Base-by-base conservation (phyloP, 2,113 vertebrate species). In the Ictidomys tridecemlineatus region DNA sequence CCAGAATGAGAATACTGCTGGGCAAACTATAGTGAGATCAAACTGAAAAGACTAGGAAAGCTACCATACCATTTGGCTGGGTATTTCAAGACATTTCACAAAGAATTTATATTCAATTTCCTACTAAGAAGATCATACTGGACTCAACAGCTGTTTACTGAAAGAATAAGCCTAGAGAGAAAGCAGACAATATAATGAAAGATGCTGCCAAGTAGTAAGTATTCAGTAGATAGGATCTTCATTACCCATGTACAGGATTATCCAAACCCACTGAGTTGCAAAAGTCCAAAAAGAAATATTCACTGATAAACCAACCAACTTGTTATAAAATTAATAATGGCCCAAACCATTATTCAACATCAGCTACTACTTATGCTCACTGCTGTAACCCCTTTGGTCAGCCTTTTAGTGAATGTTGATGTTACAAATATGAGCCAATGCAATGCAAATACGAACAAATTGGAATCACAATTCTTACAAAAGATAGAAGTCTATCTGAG, bases 231-330 rank as follows among this genome's bases (percentile, higher is more conserved):
- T 9, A 39, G 45, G n/a, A 0, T 70, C 32, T 91, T 88, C 88
- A 78, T n/a, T n/a, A 92, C 32, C 32, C 45, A 58, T 65, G n/a
- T 48, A 78, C 32, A 63, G 48, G 39, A 80, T 61, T 85, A 53
- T 42, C 28, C 34, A 13, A 74, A 53, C 3, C 32, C 45, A 92
- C 37, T 32, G 8, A 37, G 78, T 34, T 56, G 32, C 39, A 84
- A 85, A 79, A 61, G n/a, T 58, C 39, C 63, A 42, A 74, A 76
- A 74, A 95, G 39, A 95, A 91, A 73, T 69, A 85, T 58, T 74
- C 39, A 61, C 78, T 85, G 56, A 63, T 73, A 22, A 58, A 22
- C 56, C 56, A 94, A 74, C 30, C 2, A 32, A 85, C 45, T 80
- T 89, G 63, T 85, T 77, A 53, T 32, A 92, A 92, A 94, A 92